Conservation (phyloP, 2,797 vertebrate genomes). For the Chromobotia macracanthus region DNA sequence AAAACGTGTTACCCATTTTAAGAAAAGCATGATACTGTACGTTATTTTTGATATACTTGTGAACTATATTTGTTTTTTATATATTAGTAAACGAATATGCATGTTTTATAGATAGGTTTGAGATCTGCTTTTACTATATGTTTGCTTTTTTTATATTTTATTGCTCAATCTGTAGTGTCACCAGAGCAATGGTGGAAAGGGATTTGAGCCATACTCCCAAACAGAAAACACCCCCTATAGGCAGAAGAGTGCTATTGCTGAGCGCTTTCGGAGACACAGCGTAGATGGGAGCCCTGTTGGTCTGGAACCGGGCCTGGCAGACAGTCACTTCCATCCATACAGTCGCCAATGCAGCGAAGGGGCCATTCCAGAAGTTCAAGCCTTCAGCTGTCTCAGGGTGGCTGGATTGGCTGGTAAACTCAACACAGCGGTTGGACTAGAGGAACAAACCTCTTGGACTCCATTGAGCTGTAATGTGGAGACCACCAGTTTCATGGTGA, state of each 20-base stretch:
- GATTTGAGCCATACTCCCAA: constrained; percentile 49
- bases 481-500: constrained; percentile 58
- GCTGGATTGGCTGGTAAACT: constrained; percentile 52
- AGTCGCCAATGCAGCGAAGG: constrained; percentile 83
- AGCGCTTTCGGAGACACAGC: constrained; percentile 77
- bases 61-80: background rate
- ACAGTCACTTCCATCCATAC: constrained; percentile 86
- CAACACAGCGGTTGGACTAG: constrained; percentile 9
- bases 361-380: constrained; percentile 54
- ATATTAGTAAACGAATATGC: background rate
- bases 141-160: background rate
- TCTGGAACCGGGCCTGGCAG: constrained; percentile 63
- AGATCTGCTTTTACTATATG: background rate
- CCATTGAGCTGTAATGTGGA: constrained; percentile 61
- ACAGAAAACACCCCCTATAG: constrained; percentile 62
- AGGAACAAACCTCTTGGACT: constrained; percentile 65
- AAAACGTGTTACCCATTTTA: background rate
- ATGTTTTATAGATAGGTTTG: background rate
- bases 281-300: constrained; percentile 72
- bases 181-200: constrained; percentile 43
- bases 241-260: constrained; percentile 58
- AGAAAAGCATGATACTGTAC: too few relatives aligned
- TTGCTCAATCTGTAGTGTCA: constrained; percentile 57
- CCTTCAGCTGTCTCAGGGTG: constrained; percentile 66
- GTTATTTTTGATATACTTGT: too few relatives aligned